Conservation (phyloP, 30 jellyfish, hydroid and myxozoan genomes). For the Euphysa ruthae region DNA sequence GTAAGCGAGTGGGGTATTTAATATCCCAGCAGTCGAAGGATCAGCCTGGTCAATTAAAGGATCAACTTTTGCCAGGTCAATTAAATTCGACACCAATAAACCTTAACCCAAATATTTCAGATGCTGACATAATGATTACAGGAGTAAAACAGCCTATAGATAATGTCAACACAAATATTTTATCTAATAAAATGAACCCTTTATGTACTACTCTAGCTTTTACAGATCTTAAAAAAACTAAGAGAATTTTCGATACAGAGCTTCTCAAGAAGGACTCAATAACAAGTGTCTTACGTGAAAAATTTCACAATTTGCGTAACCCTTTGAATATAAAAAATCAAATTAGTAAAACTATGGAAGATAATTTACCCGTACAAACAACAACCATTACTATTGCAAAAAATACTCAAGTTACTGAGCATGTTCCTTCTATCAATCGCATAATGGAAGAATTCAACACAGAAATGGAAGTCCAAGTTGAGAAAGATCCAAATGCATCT, state of each 20-base stretch:
- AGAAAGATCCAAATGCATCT: neutral
- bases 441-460: neutral
- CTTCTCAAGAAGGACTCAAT: neutral
- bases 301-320: constrained; percentile 12
- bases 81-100: no score
- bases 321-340: neutral
- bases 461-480: constrained; percentile 12
- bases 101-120: no score
- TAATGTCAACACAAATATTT: no score
- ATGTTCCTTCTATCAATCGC: neutral
- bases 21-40: constrained; percentile 37
- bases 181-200: no score
- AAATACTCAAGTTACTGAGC: constrained; percentile 1
- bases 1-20: constrained; percentile 84
- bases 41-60: no score
- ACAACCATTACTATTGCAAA: neutral
- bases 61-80: no score
- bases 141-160: no score
- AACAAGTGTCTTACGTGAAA: constrained; percentile 1
- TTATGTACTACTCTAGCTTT: no score
- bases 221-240: no score
- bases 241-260: no score
- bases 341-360: neutral
- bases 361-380: no score
- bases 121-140: no score